Base-by-base conservation (phyloP, 2,888 invertebrate species). In the Strigamia maritima region DNA sequence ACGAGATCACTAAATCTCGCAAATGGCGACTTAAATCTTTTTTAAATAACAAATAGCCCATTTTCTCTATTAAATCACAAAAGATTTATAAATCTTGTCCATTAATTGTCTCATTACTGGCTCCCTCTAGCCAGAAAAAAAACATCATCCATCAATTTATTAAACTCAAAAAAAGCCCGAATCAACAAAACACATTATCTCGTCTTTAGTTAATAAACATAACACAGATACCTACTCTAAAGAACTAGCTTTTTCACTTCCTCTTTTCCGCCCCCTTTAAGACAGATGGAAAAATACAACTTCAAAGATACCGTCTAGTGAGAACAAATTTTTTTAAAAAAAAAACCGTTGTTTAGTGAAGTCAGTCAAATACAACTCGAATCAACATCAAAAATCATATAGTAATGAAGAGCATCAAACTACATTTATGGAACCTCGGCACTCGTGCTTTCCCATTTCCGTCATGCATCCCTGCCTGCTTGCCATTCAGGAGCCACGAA, bases 401-500 rank as follows among this genome's bases (percentile, higher is more conserved):
- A 26, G 65, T 65, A 28, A 65, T 65, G 65, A 65, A 6, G 60
- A 22, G 26, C 65, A 24, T 26, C 65, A 26, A 24, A 26, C 24
- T 65, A 26, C 65, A 65, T 65, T 65, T 65, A 65, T 65, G 65
- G 65, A 65, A 24, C 26, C 28, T 2, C 65, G 3, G 2, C 7
- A 12, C 26, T 65, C 65, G 1, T 1, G 2, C 28, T 19, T 12
- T 14, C 44, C 16, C 44, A 44, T 19, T 65, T 65, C 65, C 65
- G 65, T 65, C 65, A 65, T 65, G 65, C 65, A 65, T 65, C 65
- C 26, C 1, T 65, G 65, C 65, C 28, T 65, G 65, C 8, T 65
- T 65, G 65, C 65, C 65, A 65, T 65, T 24, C 65, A 65, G 65
- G 26, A 65, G 65, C 26, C 24, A 28, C n/a, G 65, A 65, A 26